Evolutionary conservation across 2,888 invertebrate species (phyloP).

Genomic region (Calameuta idolon): DNA sequence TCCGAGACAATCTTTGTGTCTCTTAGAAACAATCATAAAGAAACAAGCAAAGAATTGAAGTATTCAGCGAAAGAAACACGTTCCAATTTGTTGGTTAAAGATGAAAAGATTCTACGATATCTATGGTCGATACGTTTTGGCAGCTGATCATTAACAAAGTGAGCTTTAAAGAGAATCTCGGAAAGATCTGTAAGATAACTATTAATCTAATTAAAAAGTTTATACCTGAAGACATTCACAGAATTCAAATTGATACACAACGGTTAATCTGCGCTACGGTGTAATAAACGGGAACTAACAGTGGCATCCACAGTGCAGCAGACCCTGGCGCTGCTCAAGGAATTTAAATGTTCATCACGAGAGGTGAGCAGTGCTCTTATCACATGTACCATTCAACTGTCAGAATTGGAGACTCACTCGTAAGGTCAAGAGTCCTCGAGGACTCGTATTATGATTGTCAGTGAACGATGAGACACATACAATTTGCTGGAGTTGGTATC

Average conservation of each 20-base stretch:
- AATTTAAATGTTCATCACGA: constrained; percentile 45
- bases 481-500: background rate
- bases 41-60: background rate
- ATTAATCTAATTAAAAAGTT: background rate
- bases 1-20: background rate
- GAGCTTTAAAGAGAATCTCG: no score
- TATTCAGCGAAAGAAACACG: background rate
- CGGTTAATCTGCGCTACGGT: background rate
- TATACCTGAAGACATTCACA: background rate
- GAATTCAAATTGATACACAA: background rate
- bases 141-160: no score
- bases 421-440: background rate
- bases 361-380: constrained; percentile 32
- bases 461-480: background rate
- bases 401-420: background rate
- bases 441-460: background rate
- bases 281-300: background rate
- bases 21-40: background rate
- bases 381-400: background rate
- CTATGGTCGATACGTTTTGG: no score
- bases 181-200: background rate
- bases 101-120: background rate
- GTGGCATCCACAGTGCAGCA: constrained; percentile 13
- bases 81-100: background rate
- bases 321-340: constrained; percentile 38